Conservation (phyloP, 2,113 vertebrate species). For the Bostrychus sinensis region DNA sequence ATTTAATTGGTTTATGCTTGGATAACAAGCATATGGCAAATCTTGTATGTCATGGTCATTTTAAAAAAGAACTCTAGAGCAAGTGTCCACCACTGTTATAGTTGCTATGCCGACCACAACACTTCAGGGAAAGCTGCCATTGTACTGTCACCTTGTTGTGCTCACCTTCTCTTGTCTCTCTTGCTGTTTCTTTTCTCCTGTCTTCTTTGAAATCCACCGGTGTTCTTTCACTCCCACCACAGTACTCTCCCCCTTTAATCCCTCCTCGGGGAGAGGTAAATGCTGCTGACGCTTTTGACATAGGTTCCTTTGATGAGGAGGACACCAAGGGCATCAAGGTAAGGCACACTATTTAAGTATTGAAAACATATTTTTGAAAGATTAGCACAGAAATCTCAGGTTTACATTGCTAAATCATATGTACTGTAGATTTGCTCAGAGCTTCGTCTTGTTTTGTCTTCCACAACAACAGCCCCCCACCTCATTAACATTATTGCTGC, state of each 20-base stretch:
- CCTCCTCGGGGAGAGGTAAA: conserved; percentile 97
- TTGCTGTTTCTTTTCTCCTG: not conserved
- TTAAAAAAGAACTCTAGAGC: conserved; percentile 1
- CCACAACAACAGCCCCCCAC: not conserved
- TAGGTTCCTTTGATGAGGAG: conserved; percentile 97
- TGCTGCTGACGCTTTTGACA: conserved; percentile 96
- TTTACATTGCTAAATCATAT: not conserved
- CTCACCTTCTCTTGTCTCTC: not conserved
- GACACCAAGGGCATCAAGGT: conserved; percentile 99
- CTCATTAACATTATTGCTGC: conserved; percentile 29
- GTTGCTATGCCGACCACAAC: conserved; percentile 47
- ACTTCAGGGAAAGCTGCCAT: conserved; percentile 5
- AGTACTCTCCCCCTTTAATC: conserved; percentile 95
- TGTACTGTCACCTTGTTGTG: conserved; percentile 14
- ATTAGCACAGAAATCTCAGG: not conserved
- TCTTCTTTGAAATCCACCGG: not conserved
- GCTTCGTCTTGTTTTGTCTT: not conserved
- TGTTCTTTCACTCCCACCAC: not conserved
- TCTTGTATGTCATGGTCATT: not conserved
- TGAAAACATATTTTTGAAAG: not conserved
- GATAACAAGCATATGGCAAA: not conserved
- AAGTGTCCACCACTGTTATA: not conserved
- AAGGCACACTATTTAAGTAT: not conserved
- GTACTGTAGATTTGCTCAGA: not conserved
- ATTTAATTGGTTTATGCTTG: not conserved